Evolutionary conservation across 53 echinoderm and acorn worm species (phyloP).

Genomic region (Crossaster papposus): DNA sequence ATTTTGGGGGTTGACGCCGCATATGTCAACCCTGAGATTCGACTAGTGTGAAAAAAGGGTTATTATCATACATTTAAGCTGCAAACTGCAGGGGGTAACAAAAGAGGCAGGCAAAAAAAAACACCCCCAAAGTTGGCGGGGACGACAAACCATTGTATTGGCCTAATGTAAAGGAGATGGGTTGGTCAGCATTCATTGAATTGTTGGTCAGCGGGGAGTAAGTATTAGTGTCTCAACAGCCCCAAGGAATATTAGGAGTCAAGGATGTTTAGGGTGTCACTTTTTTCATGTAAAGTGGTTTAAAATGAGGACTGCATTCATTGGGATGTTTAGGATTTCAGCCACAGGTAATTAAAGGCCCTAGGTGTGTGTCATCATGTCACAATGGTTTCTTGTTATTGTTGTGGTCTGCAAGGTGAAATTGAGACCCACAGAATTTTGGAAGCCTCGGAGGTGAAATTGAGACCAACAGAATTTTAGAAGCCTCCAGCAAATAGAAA

Average conservation of each 20-base stretch:
- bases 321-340: not conserved
- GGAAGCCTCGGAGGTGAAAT: not conserved
- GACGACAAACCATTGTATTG: not conserved
- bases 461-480: too few species aligned
- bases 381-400: not conserved
- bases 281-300: not conserved
- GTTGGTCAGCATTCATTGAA: conserved; percentile 25
- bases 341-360: not conserved
- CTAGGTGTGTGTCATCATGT: not conserved
- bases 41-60: too few species aligned
- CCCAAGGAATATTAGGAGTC: not conserved
- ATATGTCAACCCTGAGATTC: too few species aligned
- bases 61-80: too few species aligned
- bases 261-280: not conserved
- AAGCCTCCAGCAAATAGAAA: too few species aligned
- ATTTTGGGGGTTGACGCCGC: too few species aligned
- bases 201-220: conserved; percentile 27
- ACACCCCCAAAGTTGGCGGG: not conserved
- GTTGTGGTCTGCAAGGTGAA: not conserved
- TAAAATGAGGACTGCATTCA: not conserved
- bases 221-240: not conserved
- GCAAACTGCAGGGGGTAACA: too few species aligned
- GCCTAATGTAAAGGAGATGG: not conserved
- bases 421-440: not conserved
- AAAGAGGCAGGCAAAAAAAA: too few species aligned